Percentiles rank a stretch among this genome's conserved stretches.
Conservation (phyloP, 1,140 invertebrate genomes). For the Drosophila takahashii region DNA sequence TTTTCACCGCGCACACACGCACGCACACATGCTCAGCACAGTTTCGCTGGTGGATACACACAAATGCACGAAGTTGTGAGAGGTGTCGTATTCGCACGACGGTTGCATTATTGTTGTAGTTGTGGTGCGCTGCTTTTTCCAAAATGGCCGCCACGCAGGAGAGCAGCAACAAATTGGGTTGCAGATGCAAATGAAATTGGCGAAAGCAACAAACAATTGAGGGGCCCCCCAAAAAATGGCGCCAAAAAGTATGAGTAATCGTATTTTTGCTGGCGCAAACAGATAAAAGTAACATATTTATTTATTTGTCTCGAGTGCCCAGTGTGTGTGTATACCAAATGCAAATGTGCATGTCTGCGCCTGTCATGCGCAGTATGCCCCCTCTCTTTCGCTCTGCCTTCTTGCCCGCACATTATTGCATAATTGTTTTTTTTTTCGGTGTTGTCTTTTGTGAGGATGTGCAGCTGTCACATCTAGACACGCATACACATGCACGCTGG, state of each 20-base stretch:
- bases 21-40: constrained; percentile 4
- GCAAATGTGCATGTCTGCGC: constrained; percentile 19
- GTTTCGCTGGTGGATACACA: constrained; percentile 68
- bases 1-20: constrained; percentile 29
- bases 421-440: constrained; percentile 12
- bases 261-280: constrained; percentile 1
- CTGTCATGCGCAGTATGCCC: constrained; percentile 27
- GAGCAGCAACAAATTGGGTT: constrained; percentile 41
- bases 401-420: constrained; percentile 21
- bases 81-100: constrained; percentile 60
- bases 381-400: not conserved
- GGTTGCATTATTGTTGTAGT: constrained; percentile 54
- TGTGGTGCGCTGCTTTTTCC: constrained; percentile 57
- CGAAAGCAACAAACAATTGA: too few relatives aligned
- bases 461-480: constrained; percentile 27
- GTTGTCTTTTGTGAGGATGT: constrained; percentile 20
- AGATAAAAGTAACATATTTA: constrained; percentile 10
- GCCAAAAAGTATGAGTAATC: not conserved
- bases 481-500: constrained; percentile 12
- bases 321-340: constrained; percentile 12
- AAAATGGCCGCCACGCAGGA: constrained; percentile 65
- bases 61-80: constrained; percentile 48
- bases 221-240: not conserved
- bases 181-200: not conserved
- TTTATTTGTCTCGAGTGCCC: not conserved